phyloP scores from a whole-genome alignment of 2,113 vertebrate species.

The Edolisoma coerulescens region DNA sequence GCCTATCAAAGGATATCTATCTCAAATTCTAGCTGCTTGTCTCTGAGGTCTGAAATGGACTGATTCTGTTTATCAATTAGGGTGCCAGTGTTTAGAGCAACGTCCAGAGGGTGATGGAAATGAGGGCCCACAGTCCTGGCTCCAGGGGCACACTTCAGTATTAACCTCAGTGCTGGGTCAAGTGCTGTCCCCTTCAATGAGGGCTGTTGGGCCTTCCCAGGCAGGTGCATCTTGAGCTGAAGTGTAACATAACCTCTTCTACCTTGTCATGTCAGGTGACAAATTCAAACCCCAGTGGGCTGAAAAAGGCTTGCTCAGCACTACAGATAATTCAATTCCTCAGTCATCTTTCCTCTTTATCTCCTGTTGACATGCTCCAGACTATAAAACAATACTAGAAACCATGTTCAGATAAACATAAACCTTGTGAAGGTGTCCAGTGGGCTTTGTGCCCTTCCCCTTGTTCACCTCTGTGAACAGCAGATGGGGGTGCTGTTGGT shows the following conservation, averaged over 20 bases:
- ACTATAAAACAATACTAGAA: not conserved
- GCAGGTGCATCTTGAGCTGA: not conserved
- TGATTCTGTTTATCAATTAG: conserved; percentile 1
- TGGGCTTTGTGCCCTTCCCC: not conserved
- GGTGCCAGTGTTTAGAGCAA: not conserved
- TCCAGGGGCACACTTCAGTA: not conserved
- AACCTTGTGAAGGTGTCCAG: not conserved
- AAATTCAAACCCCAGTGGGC: conserved; percentile 17
- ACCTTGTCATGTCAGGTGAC: conserved; percentile 38
- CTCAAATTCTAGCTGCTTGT: not conserved
- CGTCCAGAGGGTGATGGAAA: conserved; percentile 8
- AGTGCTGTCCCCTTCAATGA: conserved; percentile 7
- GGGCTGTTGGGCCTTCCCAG: conserved; percentile 17
- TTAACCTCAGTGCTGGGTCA: conserved; percentile 18
- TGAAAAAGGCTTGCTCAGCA: conserved; percentile 27
- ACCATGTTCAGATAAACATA: not conserved
- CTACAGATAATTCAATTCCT: conserved; percentile 28
- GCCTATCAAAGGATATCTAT: not conserved
- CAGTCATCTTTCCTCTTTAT: conserved; percentile 26
- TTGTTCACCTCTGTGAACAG: not conserved
- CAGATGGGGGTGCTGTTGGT: not conserved
- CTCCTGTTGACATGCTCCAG: not conserved
- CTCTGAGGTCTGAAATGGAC: not conserved
- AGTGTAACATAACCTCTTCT: conserved; percentile 36
- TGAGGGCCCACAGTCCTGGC: not conserved